A percentile compares a stretch with the other conserved stretches of the same genome.
phyloP scores from a whole-genome alignment of 2,113 vertebrate genomes.

The Ptilorrhoa leucosticta region DNA sequence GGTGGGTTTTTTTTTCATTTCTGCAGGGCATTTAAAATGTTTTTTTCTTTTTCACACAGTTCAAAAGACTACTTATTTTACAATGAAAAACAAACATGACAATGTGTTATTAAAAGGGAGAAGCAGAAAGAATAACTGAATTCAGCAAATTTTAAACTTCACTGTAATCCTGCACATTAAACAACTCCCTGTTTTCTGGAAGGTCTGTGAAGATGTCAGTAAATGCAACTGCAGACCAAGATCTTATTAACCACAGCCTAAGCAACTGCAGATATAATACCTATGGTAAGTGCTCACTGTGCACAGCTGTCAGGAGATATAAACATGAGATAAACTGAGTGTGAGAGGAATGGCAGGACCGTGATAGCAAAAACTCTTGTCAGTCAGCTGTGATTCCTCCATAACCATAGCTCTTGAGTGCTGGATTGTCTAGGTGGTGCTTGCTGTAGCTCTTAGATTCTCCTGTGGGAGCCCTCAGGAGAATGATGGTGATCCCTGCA shows the following conservation, averaged over 20 bases:
- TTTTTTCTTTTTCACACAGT: neutral
- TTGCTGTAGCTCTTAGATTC: neutral
- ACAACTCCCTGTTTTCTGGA: neutral
- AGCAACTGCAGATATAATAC: neutral
- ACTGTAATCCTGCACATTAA: neutral
- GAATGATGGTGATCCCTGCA: neutral
- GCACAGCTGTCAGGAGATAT: neutral
- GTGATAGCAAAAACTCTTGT: neutral
- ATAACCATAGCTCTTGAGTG: accelerated
- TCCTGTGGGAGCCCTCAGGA: neutral
- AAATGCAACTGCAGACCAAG: neutral
- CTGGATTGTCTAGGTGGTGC: neutral
- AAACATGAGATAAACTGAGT: neutral
- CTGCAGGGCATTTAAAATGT: neutral
- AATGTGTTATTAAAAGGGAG: neutral
- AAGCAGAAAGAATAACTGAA: neutral
- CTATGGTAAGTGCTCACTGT: neutral
- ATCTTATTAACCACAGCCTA: neutral
- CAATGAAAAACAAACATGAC: neutral
- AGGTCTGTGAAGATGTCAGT: neutral
- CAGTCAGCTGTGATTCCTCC: neutral
- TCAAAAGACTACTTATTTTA: neutral
- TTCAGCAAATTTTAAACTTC: neutral
- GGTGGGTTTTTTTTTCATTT: neutral
- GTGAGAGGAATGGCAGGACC: neutral